Base-by-base conservation (phyloP, 1,140 invertebrate genomes). In the Caenorhabditis inopinata region DNA sequence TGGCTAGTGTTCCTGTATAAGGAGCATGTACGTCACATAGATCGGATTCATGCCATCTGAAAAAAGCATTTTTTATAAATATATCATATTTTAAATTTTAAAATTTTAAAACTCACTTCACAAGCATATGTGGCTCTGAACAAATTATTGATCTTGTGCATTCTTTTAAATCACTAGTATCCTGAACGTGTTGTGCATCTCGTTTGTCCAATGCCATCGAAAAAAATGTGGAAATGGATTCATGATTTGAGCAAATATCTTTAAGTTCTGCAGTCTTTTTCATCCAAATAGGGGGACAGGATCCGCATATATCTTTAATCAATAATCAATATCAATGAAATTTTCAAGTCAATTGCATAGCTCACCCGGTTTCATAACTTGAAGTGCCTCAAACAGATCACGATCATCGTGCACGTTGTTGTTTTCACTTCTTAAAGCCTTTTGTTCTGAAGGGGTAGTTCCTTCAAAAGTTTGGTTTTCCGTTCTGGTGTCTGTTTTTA, bases 11-110 rank as follows among this genome's bases (percentile, higher is more conserved):
- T 16, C 53, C 78, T 58, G 46, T 47, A 7, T 16, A 47, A 11
- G 78, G 27, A 25, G 46, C 53, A 42, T 79, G 78, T 12, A 79
- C 62, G 35, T 79, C 78, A 42, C 78, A 79, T 18, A 79, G 45
- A 9, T 53, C 51, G 11, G 35, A 79, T 38, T 79, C 62, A 12
- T 62, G 27, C 78, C 78, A 79, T 74, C 78, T 79, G 68, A 48
- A 78, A 74, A 12, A 18, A n/a, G n/a, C n/a, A 9, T 27, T 21
- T 9, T 21, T 53, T 53, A 21, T 11, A 53, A 42, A 42, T 7
- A 42, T 7, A 42, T 14, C 14, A 42, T 14, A 7, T 42, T 42
- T 42, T 7, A 42, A 42, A 5, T 42, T 42, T 42, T 42, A 1
- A 27, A 53, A 53, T 11, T 53, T 27, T 53, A 74, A 48, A 12